Conservation (phyloP, 1,140 invertebrate genomes). For the Drosophila pectinifera region DNA sequence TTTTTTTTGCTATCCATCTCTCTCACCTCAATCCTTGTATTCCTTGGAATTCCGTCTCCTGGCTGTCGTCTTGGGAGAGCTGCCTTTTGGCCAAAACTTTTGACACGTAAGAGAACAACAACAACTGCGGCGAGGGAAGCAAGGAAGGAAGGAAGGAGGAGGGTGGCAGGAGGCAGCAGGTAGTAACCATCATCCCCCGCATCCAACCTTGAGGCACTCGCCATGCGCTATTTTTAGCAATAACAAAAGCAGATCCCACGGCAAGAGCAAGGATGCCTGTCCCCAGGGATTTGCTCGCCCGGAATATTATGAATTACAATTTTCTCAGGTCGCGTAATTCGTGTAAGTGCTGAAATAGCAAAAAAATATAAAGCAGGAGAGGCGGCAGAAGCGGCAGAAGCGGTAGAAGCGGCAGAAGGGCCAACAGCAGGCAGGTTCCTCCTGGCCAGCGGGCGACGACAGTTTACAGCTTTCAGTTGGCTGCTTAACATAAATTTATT, state of each 20-base stretch:
- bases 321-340: constrained; percentile 70
- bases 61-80: constrained; percentile 24
- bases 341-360: constrained; percentile 60
- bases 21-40: constrained; percentile 2
- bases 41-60: constrained; percentile 21
- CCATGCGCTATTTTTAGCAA: constrained; percentile 43
- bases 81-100: constrained; percentile 45
- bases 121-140: background rate
- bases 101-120: constrained; percentile 33
- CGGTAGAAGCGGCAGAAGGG: background rate
- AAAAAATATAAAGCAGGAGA: constrained; percentile 1
- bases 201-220: constrained; percentile 40
- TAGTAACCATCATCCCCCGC: background rate
- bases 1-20: no score
- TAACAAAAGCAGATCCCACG: constrained; percentile 37
- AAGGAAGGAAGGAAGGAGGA: background rate
- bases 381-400: background rate
- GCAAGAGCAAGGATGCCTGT: constrained; percentile 27
- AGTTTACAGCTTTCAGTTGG: constrained; percentile 61
- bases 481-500: constrained; percentile 74
- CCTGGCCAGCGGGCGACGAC: constrained; percentile 49
- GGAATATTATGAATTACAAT: constrained; percentile 81
- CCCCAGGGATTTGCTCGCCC: constrained; percentile 37
- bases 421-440: constrained; percentile 13
- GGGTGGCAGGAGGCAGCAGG: background rate